Evolutionary conservation across 2,888 invertebrate genomes (phyloP).

Genomic region (Ferdinandea cuprea): DNA sequence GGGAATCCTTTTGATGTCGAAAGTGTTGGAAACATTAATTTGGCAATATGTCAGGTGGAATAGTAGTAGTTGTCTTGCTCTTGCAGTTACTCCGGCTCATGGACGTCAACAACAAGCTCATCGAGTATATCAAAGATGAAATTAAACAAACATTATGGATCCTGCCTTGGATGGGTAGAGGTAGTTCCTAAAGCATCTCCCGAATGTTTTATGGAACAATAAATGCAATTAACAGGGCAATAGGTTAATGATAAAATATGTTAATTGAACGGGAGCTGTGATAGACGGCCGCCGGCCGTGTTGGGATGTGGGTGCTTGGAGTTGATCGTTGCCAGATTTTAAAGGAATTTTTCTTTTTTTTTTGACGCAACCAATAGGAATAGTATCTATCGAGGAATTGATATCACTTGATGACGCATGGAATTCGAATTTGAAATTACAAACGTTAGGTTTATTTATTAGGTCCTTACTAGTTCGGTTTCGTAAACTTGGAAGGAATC

Average conservation of each 20-base stretch:
- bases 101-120: slow-evolving; percentile 56
- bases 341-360: background rate
- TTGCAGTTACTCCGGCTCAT: slow-evolving; percentile 41
- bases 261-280: slow-evolving; percentile 35
- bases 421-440: too few relatives aligned
- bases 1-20: slow-evolving; percentile 69
- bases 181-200: slow-evolving; percentile 3
- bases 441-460: too few relatives aligned
- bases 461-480: too few relatives aligned
- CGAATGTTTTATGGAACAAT: slow-evolving; percentile 61
- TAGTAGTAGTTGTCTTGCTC: too few relatives aligned
- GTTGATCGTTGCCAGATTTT: slow-evolving; percentile 31
- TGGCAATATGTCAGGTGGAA: slow-evolving; percentile 70
- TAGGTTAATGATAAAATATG: slow-evolving; percentile 40
- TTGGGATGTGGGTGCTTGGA: background rate
- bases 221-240: slow-evolving; percentile 62
- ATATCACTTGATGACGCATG: background rate
- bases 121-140: slow-evolving; percentile 59
- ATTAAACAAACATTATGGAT: slow-evolving; percentile 56
- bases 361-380: background rate
- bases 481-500: too few relatives aligned
- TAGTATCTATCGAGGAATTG: background rate
- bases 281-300: slow-evolving; percentile 3
- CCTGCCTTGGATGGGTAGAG: too few relatives aligned
- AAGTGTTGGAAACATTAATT: slow-evolving; percentile 72